These are phyloP conservation scores for Parus major DNA, from an alignment of 2,113 vertebrate species.

Conservation along the genomic window DNA sequence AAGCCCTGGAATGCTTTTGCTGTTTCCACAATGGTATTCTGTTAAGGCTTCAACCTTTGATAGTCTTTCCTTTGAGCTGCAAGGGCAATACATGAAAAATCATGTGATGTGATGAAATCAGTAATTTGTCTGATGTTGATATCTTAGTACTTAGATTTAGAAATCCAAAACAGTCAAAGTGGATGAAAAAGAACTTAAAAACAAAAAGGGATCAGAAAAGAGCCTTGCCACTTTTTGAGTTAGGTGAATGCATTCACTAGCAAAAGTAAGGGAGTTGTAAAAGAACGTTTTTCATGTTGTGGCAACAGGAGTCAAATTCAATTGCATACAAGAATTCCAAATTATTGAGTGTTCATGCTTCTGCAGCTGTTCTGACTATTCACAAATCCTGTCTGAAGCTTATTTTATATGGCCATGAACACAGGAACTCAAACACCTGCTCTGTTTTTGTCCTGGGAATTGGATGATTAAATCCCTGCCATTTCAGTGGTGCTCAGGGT, in stretches of 20 bases:
- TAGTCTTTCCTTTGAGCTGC: not conserved
- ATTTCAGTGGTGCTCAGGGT: not conserved
- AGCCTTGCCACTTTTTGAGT: not conserved
- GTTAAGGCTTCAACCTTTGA: not conserved
- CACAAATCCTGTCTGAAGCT: not conserved
- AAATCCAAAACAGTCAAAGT: not conserved
- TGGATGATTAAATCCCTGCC: not conserved
- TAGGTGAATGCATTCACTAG: not conserved
- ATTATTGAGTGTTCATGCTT: not conserved
- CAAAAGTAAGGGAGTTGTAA: not conserved
- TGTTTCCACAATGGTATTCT: not conserved
- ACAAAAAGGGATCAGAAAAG: not conserved
- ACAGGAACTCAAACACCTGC: not conserved
- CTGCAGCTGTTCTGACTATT: not conserved
- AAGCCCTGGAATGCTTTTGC: not conserved
- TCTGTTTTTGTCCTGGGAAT: not conserved
- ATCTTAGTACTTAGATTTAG: not conserved
- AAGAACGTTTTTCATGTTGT: not conserved
- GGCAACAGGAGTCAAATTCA: not conserved
- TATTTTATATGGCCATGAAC: not conserved
- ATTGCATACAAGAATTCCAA: not conserved
- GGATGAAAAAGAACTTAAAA: not conserved
- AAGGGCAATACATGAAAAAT: not conserved
- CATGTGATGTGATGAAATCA: not conserved
- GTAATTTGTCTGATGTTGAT: not conserved